These are phyloP conservation scores for Eupeodes latifasciatus DNA, from an alignment of 2,888 invertebrate species.

Conservation along the genomic window DNA sequence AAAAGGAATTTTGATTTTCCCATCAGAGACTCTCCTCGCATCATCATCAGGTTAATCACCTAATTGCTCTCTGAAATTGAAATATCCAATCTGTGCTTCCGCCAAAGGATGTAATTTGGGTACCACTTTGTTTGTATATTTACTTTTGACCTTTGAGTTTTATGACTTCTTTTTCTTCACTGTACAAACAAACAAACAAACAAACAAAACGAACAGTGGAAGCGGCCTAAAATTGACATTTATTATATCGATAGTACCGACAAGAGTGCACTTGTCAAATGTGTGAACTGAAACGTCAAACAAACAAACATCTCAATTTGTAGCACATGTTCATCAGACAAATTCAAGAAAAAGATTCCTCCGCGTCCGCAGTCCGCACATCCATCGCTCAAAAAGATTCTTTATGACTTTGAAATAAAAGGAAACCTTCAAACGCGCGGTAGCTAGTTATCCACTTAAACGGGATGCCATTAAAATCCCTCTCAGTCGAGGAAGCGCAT, in stretches of 20 bases:
- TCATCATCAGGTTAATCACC: conserved; percentile 68
- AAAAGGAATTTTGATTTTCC: conserved; percentile 51
- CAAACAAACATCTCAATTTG: conserved; percentile 73
- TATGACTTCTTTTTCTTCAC: conserved; percentile 30
- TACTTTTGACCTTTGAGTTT: conserved; percentile 56
- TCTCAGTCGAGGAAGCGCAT: background rate
- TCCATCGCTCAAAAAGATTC: background rate
- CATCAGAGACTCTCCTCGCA: conserved; percentile 37
- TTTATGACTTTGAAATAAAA: conserved; percentile 8
- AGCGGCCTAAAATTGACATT: conserved; percentile 61
- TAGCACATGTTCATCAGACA: conserved; percentile 25
- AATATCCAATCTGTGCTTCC: conserved; percentile 55
- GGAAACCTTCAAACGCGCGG: conserved; percentile 54
- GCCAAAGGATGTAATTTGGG: conserved; percentile 57
- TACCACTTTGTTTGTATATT: background rate
- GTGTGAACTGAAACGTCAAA: conserved; percentile 75
- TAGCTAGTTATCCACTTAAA: conserved; percentile 75
- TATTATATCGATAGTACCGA: conserved; percentile 58
- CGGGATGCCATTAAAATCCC: conserved; percentile 60
- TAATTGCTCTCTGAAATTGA: conserved; percentile 68
- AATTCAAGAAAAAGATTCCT: too few species aligned
- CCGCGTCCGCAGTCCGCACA: too few species aligned
- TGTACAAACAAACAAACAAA: too few species aligned
- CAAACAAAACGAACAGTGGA: conserved; percentile 38
- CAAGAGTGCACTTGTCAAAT: conserved; percentile 75